Percentiles rank a stretch among this genome's conserved stretches.
phyloP scores from a whole-genome alignment of 1,140 invertebrate genomes.

The Euglossa dilemma region DNA sequence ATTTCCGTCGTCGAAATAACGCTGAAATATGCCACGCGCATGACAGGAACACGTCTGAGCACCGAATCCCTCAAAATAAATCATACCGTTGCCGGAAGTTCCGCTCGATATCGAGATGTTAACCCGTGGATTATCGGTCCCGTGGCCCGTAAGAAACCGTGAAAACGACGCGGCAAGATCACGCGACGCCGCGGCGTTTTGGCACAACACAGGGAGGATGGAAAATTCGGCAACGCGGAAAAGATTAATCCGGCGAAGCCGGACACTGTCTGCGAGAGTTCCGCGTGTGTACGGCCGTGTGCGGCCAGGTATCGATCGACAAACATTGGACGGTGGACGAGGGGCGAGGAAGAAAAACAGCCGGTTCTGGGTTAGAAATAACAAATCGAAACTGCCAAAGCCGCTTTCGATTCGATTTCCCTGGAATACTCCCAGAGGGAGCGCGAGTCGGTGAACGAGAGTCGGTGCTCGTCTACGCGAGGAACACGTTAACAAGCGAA shows the following conservation, averaged over 20 bases:
- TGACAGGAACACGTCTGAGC: conserved; percentile 62
- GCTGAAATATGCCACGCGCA: conserved; percentile 64
- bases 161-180: no score
- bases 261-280: background rate
- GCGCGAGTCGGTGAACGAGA: background rate
- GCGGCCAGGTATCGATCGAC: background rate
- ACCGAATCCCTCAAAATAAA: conserved; percentile 54
- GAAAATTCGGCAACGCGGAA: background rate
- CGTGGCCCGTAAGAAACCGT: background rate
- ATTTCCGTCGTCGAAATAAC: conserved; percentile 68
- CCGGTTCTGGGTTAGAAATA: conserved; percentile 2
- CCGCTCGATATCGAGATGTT: conserved; percentile 4
- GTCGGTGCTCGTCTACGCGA: conserved; percentile 9
- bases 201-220: no score
- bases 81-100: conserved; percentile 24
- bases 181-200: no score
- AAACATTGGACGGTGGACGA: background rate
- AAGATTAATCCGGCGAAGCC: background rate
- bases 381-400: conserved; percentile 28
- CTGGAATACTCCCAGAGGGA: background rate
- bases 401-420: conserved; percentile 25
- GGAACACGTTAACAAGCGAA: conserved; percentile 42
- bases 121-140: background rate
- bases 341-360: conserved; percentile 2
- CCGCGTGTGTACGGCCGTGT: background rate